phyloP scores from a whole-genome alignment of 2,113 vertebrate genomes.

The Ceyx margarethae region DNA sequence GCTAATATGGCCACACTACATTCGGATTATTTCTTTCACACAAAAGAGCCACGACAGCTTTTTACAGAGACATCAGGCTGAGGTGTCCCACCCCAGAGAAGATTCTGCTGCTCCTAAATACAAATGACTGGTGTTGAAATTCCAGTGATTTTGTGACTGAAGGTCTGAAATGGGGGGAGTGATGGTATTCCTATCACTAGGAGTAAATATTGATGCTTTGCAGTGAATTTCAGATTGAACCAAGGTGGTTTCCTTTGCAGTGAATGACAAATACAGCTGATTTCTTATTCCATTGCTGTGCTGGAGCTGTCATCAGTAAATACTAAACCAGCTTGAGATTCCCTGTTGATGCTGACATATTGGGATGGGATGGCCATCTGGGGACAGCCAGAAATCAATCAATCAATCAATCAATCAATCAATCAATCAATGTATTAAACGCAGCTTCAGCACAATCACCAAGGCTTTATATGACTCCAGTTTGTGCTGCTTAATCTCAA shows the following conservation, averaged over 20 bases:
- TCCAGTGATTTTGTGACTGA: neutral
- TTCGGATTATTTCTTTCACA: neutral
- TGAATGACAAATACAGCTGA: neutral
- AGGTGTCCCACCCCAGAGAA: neutral
- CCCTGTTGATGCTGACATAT: neutral
- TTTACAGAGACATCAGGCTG: neutral
- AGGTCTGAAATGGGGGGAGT: neutral
- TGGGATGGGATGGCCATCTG: neutral
- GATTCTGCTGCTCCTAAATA: neutral
- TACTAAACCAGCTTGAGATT: neutral
- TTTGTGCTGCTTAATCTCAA: neutral
- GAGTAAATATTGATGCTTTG: neutral
- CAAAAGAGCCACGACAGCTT: neutral
- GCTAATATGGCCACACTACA: neutral
- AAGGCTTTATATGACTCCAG: neutral
- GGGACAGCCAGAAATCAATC: neutral
- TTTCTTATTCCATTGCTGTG: neutral
- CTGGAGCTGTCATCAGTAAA: neutral
- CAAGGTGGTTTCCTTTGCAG: neutral
- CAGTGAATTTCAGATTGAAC: neutral
- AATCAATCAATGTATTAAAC: neutral
- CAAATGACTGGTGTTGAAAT: too few relatives aligned
- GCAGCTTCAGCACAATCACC: slow-evolving; percentile 5
- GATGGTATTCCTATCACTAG: neutral
- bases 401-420: slow-evolving; percentile 28